Evolutionary conservation across 2,888 invertebrate species (phyloP).

Genomic region (Parascotia fuliginaria): DNA sequence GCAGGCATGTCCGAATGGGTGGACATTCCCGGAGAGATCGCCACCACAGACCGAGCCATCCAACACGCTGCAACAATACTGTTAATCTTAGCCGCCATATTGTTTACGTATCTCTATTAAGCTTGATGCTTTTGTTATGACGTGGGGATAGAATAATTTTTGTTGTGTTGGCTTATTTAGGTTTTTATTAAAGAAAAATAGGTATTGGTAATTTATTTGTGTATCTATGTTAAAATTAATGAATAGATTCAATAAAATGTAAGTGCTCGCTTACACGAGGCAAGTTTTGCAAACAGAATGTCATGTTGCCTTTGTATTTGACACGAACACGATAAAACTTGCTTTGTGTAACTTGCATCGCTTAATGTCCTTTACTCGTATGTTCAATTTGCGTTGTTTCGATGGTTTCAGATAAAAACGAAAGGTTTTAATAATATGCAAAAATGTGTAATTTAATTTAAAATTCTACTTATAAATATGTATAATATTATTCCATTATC

Average conservation of each 20-base stretch:
- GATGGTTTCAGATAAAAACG: too few relatives aligned
- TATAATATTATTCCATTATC: neutral
- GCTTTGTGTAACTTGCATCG: too few relatives aligned
- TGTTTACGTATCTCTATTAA: conserved; percentile 43
- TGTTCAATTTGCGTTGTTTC: too few relatives aligned
- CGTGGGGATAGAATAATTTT: conserved; percentile 37
- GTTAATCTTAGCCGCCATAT: conserved; percentile 46
- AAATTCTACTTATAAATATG: too few relatives aligned
- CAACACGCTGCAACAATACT: conserved; percentile 26
- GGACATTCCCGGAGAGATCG: conserved; percentile 44
- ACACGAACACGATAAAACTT: too few relatives aligned
- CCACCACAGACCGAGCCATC: conserved; percentile 49
- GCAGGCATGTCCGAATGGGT: conserved; percentile 76
- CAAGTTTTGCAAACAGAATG: neutral
- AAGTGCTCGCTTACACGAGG: too few relatives aligned
- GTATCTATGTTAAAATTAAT: too few relatives aligned
- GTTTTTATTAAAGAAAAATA: neutral
- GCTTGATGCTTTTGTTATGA: conserved; percentile 25
- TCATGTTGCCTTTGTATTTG: neutral
- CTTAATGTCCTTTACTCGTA: too few relatives aligned
- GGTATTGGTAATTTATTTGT: too few relatives aligned
- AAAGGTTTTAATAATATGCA: too few relatives aligned
- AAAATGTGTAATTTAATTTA: too few relatives aligned
- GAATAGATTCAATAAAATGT: too few relatives aligned
- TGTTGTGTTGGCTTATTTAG: neutral